Evolutionary conservation across 2,113 vertebrate genomes (phyloP), one percentile per base, ranked within the genome.

Genomic region (Vulpes vulpes): DNA sequence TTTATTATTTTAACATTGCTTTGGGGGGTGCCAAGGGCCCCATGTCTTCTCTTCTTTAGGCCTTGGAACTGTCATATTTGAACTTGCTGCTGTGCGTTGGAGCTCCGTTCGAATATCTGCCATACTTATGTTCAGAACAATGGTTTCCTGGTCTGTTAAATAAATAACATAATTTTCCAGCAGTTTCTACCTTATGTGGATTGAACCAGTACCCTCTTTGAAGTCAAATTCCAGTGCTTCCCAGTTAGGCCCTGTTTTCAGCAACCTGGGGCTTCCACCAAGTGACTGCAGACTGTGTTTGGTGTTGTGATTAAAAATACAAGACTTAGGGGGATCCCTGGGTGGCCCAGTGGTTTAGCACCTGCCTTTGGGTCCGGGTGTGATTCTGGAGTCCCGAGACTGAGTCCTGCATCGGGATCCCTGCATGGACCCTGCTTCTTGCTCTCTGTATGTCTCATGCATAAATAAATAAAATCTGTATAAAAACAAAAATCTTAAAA

Each of bases 161-260:
- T 88, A 94, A 94, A 76, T 49, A 35, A 84, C 10, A 8, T 82
- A 59, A 15, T 88, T 86, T 83, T 71, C 35, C 49, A 88, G 20
- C 59, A 35, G 49, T 43, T 78, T 78, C 78, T 62, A 2, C 60
- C 27, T 86, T 30, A 64, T 38, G 14, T 62, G 65, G 78, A 53
- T 76, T 35, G 65, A 81, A 11, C 57, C 76, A 12, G 14, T 76
- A 17, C 91, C 62, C 81, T 87, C 81, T 96, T 81, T 91, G 69
- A 95, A 88, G 71, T 91, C 65, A 57, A 85, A 92, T 83, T 87
- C 76, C 73, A 59, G 2, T 22, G 64, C 88, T 43, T 89, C 23
- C 78, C 32, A 23, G 4, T 81, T 57, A 74, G 49, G 25, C 32
- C 89, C 57, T 59, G 35, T 88, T 62, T 94, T 94, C 11, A 20